Evolutionary conservation across 2,113 vertebrate species (phyloP).

Genomic region (Trematomus loennbergii): DNA sequence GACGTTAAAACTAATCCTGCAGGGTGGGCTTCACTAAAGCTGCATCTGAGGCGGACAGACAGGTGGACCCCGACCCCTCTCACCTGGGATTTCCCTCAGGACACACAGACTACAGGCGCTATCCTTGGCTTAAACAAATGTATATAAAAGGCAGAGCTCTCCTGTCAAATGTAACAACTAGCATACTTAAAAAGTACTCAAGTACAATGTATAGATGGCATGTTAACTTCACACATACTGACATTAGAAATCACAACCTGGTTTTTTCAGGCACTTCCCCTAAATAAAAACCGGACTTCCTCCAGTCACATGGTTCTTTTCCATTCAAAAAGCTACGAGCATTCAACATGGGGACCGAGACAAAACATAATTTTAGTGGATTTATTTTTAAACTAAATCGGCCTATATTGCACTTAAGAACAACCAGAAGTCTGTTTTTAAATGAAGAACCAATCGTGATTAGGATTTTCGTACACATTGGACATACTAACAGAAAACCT

Average conservation of each 20-base stretch:
- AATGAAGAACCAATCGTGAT: background rate
- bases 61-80: constrained; percentile 47
- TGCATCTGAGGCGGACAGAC: constrained; percentile 41
- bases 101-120: background rate
- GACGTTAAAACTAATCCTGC: constrained; percentile 30
- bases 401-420: background rate
- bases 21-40: constrained; percentile 8
- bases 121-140: background rate
- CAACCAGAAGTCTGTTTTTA: background rate
- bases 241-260: background rate
- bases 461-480: too few species aligned
- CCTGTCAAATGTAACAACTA: background rate
- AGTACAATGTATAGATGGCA: too few species aligned
- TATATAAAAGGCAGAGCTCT: constrained; percentile 3
- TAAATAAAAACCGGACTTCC: background rate
- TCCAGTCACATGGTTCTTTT: constrained; percentile 16
- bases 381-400: background rate
- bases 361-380: background rate
- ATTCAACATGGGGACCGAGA: background rate
- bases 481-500: background rate
- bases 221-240: background rate
- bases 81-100: constrained; percentile 32
- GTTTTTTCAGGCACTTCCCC: background rate
- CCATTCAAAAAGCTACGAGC: constrained; percentile 8
- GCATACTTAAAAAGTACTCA: too few species aligned